Evolutionary conservation across 2,888 invertebrate genomes (phyloP).

Genomic region (Ptychoptera albimana): DNA sequence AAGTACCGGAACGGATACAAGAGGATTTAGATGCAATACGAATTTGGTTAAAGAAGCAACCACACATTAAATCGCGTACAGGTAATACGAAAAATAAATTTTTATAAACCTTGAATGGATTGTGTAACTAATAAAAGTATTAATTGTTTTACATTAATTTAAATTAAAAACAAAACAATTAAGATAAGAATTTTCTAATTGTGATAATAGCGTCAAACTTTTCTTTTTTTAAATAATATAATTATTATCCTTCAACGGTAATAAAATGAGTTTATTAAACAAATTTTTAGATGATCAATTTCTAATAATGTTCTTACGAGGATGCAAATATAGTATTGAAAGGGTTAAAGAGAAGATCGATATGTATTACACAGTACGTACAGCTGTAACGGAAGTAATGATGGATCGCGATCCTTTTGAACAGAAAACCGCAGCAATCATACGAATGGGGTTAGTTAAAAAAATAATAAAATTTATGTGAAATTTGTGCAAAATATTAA

Average conservation of each 20-base stretch:
- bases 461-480: no score
- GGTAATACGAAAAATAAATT: no score
- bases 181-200: no score
- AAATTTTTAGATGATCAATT: constrained; percentile 38
- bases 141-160: no score
- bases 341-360: constrained; percentile 37
- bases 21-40: constrained; percentile 29
- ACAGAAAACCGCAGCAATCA: constrained; percentile 4
- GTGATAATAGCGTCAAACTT: no score
- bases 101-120: no score
- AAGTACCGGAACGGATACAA: constrained; percentile 26
- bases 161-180: no score
- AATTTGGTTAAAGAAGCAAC: constrained; percentile 35
- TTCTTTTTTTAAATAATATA: no score
- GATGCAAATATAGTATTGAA: constrained; percentile 36
- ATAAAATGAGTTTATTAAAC: no score
- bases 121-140: no score
- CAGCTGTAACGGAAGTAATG: constrained; percentile 42
- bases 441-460: constrained; percentile 2
- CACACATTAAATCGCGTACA: constrained; percentile 30
- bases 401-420: constrained; percentile 18
- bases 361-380: constrained; percentile 39
- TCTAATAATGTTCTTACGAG: constrained; percentile 34
- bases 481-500: no score
- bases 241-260: no score